Evolutionary conservation across 2,113 vertebrate species (phyloP).

Genomic region (Equus quagga): DNA sequence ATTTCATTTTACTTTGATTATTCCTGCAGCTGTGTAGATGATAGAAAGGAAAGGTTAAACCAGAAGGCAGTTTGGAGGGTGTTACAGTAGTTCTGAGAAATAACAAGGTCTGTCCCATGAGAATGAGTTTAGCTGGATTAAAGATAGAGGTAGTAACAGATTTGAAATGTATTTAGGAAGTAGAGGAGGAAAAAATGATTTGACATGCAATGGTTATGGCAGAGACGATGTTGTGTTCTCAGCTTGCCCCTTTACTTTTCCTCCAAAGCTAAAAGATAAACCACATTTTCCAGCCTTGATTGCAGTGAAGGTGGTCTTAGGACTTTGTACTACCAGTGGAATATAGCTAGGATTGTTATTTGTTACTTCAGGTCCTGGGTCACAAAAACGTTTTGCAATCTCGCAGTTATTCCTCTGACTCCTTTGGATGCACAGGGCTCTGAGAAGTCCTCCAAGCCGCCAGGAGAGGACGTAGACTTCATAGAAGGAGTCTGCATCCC

Average conservation of each 20-base stretch:
- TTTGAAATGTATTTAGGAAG: not conserved
- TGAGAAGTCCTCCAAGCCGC: not conserved
- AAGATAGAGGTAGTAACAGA: not conserved
- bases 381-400: not conserved
- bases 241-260: not conserved
- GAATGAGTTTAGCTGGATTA: not conserved
- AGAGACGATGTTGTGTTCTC: not conserved
- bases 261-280: not conserved
- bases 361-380: not conserved
- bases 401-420: not conserved
- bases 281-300: not conserved
- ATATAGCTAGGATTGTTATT: not conserved
- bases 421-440: not conserved
- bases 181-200: not conserved
- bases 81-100: not conserved
- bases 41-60: not conserved
- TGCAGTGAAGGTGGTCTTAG: not conserved
- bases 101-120: not conserved
- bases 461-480: not conserved
- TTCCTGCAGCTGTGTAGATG: not conserved
- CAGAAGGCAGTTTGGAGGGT: not conserved
- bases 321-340: not conserved
- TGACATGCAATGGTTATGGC: not conserved
- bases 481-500: not conserved
- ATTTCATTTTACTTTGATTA: slow-evolving; percentile 30